Conservation (phyloP, 2,888 invertebrate species). For the Spodoptera picta region DNA sequence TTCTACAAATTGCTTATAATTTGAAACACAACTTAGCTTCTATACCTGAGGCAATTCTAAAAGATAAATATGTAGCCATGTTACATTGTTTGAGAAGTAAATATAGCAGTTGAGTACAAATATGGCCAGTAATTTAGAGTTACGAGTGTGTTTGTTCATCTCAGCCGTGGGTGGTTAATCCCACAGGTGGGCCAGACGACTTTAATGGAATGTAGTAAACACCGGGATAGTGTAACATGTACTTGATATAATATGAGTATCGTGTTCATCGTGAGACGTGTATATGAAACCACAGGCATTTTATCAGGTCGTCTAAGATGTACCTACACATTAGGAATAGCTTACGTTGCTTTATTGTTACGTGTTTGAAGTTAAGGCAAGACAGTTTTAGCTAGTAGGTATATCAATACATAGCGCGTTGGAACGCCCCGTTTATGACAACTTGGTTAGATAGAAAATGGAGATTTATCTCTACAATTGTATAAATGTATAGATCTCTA, state of each 20-base stretch:
- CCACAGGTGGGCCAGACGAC: conserved; percentile 62
- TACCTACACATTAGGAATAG: too few relatives aligned
- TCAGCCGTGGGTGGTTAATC: conserved; percentile 68
- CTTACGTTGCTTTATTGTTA: too few relatives aligned
- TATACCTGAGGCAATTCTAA: conserved; percentile 30
- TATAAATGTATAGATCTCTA: too few relatives aligned
- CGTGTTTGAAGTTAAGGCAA: too few relatives aligned
- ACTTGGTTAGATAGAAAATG: too few relatives aligned
- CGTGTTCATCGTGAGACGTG: background rate
- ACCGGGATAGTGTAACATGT: conserved; percentile 7
- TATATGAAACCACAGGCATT: too few relatives aligned
- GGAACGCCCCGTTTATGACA: too few relatives aligned
- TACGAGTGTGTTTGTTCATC: conserved; percentile 60
- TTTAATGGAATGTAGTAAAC: conserved; percentile 58
- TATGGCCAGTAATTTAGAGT: conserved; percentile 55
- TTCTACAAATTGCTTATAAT: background rate
- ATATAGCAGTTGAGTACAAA: conserved; percentile 60
- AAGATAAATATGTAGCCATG: conserved; percentile 37
- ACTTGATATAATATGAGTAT: conserved; percentile 2
- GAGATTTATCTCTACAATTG: too few relatives aligned
- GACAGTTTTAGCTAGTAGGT: too few relatives aligned
- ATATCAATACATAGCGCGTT: too few relatives aligned
- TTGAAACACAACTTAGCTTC: conserved; percentile 6
- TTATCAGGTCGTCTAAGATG: background rate
- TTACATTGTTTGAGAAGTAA: conserved; percentile 57